Evolutionary conservation across 1,140 invertebrate species (phyloP).

Genomic region (Charaxes varanes): DNA sequence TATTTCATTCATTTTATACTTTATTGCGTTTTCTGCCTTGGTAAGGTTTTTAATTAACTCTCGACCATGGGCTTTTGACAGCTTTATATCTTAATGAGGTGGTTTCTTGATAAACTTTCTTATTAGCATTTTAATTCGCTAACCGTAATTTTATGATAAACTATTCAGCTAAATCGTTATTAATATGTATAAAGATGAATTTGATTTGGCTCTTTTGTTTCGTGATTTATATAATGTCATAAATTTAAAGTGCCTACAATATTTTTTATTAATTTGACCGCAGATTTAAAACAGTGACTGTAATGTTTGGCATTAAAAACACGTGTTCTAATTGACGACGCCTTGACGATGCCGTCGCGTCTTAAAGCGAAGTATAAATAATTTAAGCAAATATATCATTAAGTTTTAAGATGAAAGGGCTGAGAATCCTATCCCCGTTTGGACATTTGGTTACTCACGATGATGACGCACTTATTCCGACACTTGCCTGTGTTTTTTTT

Average conservation of each 20-base stretch:
- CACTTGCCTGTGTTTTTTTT: conserved; percentile 14
- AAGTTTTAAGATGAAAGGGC: conserved; percentile 11
- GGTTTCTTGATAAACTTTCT: conserved; percentile 13
- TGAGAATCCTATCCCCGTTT: conserved; percentile 19
- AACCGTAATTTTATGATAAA: neutral
- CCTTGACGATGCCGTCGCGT: neutral
- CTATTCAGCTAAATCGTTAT: neutral
- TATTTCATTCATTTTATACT: conserved; percentile 1
- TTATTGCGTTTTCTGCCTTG: neutral
- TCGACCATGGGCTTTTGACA: conserved; percentile 7
- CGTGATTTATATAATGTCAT: neutral
- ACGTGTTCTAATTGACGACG: conserved; percentile 18
- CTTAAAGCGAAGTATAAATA: neutral
- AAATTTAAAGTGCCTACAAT: neutral
- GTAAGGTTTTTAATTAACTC: conserved; percentile 13
- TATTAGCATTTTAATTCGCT: conserved; percentile 17
- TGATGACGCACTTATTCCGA: conserved; percentile 19
- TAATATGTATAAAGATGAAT: neutral
- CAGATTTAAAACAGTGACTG: conserved; percentile 35
- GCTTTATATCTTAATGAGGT: conserved; percentile 16
- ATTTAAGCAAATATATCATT: conserved; percentile 10
- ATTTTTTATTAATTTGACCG: conserved; percentile 22
- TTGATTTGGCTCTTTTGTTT: neutral
- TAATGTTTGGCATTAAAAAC: conserved; percentile 14
- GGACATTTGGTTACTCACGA: conserved; percentile 21